Base-by-base conservation (phyloP, 2,888 invertebrate genomes). In the Dichetophora obliterata region DNA sequence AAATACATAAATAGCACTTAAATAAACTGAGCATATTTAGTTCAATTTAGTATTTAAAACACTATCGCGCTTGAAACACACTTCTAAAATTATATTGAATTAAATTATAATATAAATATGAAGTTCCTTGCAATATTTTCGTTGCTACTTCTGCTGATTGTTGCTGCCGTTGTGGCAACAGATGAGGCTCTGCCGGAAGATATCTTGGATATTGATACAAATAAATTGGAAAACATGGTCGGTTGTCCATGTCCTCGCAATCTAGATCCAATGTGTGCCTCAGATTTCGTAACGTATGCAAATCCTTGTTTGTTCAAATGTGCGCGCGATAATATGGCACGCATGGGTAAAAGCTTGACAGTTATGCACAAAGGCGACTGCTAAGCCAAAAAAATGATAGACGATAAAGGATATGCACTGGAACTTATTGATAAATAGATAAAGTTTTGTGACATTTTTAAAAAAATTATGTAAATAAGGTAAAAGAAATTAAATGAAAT, bases 291-390 rank as follows among this genome's bases (percentile, higher is more conserved):
- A 9, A 84, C 84, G 22, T 88, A 87, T 74, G n/a, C 75, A 50
- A 88, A 86, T 78, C 27, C 19, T 3, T 87, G 88, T 76, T 75
- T 80, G 43, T 80, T 87, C 66, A 5, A 71, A 0, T 87, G 88
- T 66, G 79, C 79, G 14, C 80, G 81, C 24, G 76, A 79, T 11
- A 80, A 68, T 19, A 52, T 80, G 43, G 63, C 66, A 1, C 81
- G 81, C 0, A 73, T 22, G 24, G 83, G 82, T 4, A 81, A 79
- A 65, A 78, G 54, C 16, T 61, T 86, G 50, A 63, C 24, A 0
- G 8, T 80, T 11, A 48, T 71, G 16, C 82, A 76, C 54, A 4
- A 52, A 4, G 85, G 86, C 43, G 9, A 1, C 1, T 85, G 86
- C 72, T 78, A 77, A 43, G 22, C 6, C 19, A 34, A 14, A 5